These are phyloP conservation scores for Rotaria sp. DNA, from an alignment of 2,888 invertebrate genomes.

Conservation along the genomic window DNA sequence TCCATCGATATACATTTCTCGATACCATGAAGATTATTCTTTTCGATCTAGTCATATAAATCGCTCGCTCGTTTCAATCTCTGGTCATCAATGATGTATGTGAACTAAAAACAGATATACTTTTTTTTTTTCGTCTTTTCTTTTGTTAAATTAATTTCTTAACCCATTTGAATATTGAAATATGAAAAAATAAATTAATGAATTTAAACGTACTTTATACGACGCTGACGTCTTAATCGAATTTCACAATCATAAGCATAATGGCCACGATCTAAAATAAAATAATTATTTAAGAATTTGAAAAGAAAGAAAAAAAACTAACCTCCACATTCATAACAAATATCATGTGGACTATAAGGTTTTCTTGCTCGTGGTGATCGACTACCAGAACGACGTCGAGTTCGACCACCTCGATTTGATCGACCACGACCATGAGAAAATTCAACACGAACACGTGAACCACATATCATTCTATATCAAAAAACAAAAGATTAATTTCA, in stretches of 20 bases:
- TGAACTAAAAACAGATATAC: conserved; percentile 20
- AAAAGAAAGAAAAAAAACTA: neutral
- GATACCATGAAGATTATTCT: conserved; percentile 14
- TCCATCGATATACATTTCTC: conserved; percentile 4
- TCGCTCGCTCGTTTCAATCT: conserved; percentile 7
- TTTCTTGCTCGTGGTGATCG: conserved; percentile 14
- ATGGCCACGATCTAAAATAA: conserved; percentile 11
- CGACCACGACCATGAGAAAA: conserved; percentile 38
- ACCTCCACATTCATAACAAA: conserved; percentile 30
- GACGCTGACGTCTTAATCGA: conserved; percentile 23
- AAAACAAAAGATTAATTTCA: neutral
- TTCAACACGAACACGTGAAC: conserved; percentile 37
- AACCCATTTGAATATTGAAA: neutral
- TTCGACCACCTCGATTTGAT: conserved; percentile 19
- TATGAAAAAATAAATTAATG: neutral
- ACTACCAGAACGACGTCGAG: conserved; percentile 29
- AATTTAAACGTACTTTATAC: neutral
- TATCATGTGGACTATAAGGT: conserved; percentile 14
- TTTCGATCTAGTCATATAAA: conserved; percentile 9
- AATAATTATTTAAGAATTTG: neutral
- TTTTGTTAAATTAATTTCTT: neutral
- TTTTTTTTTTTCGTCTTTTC: neutral
- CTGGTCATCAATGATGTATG: neutral
- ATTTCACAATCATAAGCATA: conserved; percentile 30
- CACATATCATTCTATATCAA: conserved; percentile 33